Conservation (phyloP, 2,888 invertebrate genomes). For the Loripinus fragilis region DNA sequence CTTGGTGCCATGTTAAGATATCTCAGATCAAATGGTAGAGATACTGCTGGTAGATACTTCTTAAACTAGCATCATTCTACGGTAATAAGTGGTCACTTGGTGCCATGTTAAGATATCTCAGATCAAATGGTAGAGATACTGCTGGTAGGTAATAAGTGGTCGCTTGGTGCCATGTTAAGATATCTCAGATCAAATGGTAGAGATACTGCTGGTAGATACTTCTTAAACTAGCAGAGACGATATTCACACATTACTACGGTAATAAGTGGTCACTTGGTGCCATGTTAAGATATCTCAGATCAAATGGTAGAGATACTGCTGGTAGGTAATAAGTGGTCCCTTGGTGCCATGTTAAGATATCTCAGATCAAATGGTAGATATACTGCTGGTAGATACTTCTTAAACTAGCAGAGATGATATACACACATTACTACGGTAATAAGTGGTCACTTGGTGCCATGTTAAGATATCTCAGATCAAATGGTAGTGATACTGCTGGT, state of each 20-base stretch:
- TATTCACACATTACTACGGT: slow-evolving; percentile 85
- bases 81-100: background rate
- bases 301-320: slow-evolving; percentile 93
- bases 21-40: slow-evolving; percentile 92
- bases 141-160: slow-evolving; percentile 91
- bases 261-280: slow-evolving; percentile 99
- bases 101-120: slow-evolving; percentile 88
- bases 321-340: slow-evolving; percentile 61
- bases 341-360: slow-evolving; percentile 94
- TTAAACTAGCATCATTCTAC: too few species aligned
- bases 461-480: slow-evolving; percentile 91
- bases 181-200: slow-evolving; percentile 93
- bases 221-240: background rate
- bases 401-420: background rate
- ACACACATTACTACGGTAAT: slow-evolving; percentile 80
- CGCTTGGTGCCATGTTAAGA: slow-evolving; percentile 94
- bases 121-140: slow-evolving; percentile 93
- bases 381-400: slow-evolving; percentile 86
- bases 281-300: slow-evolving; percentile 92
- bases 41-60: slow-evolving; percentile 86
- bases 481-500: slow-evolving; percentile 92
- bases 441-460: too few species aligned
- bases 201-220: slow-evolving; percentile 88
- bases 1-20: slow-evolving; percentile 85
- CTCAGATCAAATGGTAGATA: slow-evolving; percentile 93